Conservation (phyloP, 2,113 vertebrate species). For the Prinia subflava region DNA sequence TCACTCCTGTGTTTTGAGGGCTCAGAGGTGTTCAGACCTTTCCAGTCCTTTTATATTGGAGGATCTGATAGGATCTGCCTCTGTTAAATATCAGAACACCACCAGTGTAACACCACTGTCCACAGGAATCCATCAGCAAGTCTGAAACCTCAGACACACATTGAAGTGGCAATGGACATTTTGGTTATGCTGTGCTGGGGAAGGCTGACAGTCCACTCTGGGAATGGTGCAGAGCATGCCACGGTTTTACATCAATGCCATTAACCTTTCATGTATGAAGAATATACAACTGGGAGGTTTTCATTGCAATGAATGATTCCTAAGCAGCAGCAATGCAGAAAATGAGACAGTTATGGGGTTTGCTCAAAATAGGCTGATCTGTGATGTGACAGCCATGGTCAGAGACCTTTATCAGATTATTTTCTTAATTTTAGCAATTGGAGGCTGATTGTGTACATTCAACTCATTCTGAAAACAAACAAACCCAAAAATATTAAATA, state of each 20-base stretch:
- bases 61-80: not conserved
- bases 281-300: not conserved
- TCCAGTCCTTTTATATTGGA: not conserved
- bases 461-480: not conserved
- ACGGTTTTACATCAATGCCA: not conserved
- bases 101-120: not conserved
- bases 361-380: not conserved
- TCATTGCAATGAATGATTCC: not conserved
- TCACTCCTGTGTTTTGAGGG: not conserved
- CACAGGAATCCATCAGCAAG: not conserved
- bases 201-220: not conserved
- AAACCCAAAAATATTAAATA: not conserved
- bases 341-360: not conserved
- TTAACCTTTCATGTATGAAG: not conserved
- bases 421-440: not conserved
- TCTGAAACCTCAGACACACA: not conserved
- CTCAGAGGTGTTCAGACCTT: not conserved
- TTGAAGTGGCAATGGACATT: not conserved
- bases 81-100: not conserved
- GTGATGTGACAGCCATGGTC: not conserved
- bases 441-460: not conserved
- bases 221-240: not conserved
- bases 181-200: not conserved
- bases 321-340: not conserved
- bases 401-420: not conserved